phyloP scores from a whole-genome alignment of 1,140 invertebrate genomes.

The Drosophila sulfurigaster region DNA sequence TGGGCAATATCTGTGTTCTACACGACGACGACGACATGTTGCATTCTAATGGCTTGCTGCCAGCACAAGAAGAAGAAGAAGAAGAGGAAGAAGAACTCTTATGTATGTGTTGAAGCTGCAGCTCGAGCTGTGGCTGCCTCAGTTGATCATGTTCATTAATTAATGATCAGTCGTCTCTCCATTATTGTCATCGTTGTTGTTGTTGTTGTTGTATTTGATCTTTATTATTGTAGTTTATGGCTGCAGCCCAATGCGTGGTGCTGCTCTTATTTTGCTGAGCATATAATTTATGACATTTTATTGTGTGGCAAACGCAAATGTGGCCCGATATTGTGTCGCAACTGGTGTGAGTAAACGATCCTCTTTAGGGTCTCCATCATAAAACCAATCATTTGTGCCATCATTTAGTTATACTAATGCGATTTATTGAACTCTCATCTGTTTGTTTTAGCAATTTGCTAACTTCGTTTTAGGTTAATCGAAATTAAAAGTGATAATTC shows the following conservation, averaged over 20 bases:
- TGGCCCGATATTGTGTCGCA: conserved; percentile 17
- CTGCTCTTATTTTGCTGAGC: conserved; percentile 66
- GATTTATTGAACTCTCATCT: not conserved
- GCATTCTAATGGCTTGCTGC: conserved; percentile 73
- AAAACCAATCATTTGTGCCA: conserved; percentile 4
- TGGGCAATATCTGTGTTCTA: conserved; percentile 63
- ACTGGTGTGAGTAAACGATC: conserved; percentile 24
- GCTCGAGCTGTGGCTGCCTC: conserved; percentile 34
- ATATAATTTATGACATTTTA: conserved; percentile 81
- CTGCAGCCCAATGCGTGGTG: conserved; percentile 69
- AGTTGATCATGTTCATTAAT: conserved; percentile 81
- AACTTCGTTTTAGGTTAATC: no score
- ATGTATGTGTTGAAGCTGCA: conserved; percentile 16
- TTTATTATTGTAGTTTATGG: conserved; percentile 79
- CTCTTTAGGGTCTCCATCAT: not conserved
- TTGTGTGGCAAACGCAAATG: conserved; percentile 76
- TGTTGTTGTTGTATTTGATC: conserved; percentile 59
- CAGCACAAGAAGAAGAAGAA: not conserved
- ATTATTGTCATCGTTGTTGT: not conserved
- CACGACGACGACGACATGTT: conserved; percentile 73
- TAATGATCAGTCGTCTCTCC: conserved; percentile 73
- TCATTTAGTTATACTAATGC: not conserved
- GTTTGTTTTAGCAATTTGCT: no score
- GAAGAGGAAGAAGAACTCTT: conserved; percentile 47
- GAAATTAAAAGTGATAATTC: no score